Base-by-base conservation (phyloP, 2,888 invertebrate species). In the Clepsis dumicolana region DNA sequence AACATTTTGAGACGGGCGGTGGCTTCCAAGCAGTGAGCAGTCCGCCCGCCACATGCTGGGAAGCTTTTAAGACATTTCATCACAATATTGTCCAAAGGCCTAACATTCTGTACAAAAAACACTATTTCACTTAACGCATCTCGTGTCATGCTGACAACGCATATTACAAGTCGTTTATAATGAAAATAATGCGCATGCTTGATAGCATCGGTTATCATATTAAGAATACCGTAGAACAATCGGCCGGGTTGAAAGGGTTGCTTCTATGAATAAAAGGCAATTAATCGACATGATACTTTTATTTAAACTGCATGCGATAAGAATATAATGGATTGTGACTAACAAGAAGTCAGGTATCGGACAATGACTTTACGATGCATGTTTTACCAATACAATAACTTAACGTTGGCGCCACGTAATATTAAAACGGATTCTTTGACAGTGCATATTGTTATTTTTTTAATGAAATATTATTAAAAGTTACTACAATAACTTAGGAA, bases 141-240 rank as follows among this genome's bases (percentile, higher is more conserved):
- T 84, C 85, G 84, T 80, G 84, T 93, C 93, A 93, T 89, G 93
- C 93, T 93, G 93, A 93, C 92, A 92, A 82, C 77, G 85, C 91
- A 84, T 91, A 87, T 90, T 81, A 89, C 87, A 87, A 87, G 86
- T 88, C 90, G 85, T 92, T 91, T 88, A 87, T 91, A 87, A 91
- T 84, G 81, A 82, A 88, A 82, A 85, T 88, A 71, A 76, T 85
- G 83, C 80, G 77, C 77, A 71, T 75, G 74, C 76, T 77, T 81
- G 92, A 93, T 93, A 88, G 77, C 78, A 93, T 92, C 92, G 77
- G 81, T 84, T 61, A 66, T 66, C 53, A 35, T 86, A 87, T 14
- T 38, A 38, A 87, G 84, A 84, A 86, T 86, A 88, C 89, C 85
- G 84, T 81, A 79, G 80, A 81, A 86, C 82, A 81, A 83, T 82